phyloP scores from a whole-genome alignment of 2,797 vertebrate species.

The Prunella strophiata region DNA sequence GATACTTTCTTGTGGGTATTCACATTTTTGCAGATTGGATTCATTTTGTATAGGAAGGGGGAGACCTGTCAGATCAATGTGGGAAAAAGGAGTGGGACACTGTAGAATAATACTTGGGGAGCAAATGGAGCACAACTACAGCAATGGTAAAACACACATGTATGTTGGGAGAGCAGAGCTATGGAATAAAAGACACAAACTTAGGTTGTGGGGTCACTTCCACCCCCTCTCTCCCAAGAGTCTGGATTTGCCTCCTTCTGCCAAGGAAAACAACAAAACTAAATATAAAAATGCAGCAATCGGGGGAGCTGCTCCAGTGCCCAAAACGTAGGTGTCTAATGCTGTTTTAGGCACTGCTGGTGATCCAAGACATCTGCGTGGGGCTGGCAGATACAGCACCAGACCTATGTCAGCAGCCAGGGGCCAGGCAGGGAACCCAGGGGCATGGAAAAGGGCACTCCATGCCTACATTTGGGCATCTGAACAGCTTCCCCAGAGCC shows the following conservation, averaged over 20 bases:
- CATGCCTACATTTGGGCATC: background rate
- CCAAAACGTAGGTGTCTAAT: background rate
- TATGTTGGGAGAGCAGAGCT: background rate
- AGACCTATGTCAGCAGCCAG: background rate
- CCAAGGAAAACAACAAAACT: conserved; percentile 22
- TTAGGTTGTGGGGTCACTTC: background rate
- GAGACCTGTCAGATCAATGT: background rate
- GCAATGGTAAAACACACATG: background rate
- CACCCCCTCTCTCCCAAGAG: background rate
- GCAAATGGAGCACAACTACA: background rate
- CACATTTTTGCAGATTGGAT: background rate
- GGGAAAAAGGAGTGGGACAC: background rate
- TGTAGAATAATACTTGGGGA: background rate
- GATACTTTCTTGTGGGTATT: background rate
- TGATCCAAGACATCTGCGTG: background rate
- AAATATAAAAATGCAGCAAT: background rate
- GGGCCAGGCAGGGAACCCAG: background rate
- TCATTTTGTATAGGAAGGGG: background rate
- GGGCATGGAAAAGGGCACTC: background rate
- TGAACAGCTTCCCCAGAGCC: background rate
- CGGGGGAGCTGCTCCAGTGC: background rate
- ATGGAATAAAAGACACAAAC: background rate
- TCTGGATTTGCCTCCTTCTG: background rate
- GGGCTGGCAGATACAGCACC: background rate
- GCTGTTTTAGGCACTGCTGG: background rate